These are phyloP conservation scores for Cebus imitator DNA, from an alignment of 2,113 vertebrate genomes.

Conservation along the genomic window DNA sequence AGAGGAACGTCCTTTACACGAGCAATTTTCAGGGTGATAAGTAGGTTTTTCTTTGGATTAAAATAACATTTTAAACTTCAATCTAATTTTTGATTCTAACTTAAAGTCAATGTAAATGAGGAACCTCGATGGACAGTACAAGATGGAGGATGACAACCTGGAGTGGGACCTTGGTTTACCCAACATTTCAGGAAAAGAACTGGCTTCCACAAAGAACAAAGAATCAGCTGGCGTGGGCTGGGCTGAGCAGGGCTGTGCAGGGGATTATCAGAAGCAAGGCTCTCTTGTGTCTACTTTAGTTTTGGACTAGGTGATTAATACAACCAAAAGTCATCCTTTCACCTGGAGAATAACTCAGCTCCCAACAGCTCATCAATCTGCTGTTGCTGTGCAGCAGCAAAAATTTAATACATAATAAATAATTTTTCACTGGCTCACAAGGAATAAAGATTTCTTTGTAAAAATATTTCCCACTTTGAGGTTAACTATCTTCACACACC, in stretches of 20 bases:
- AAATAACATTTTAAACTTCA: not conserved
- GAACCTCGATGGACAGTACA: not conserved
- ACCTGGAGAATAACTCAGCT: conserved; percentile 28
- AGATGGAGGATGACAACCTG: not conserved
- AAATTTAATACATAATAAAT: conserved; percentile 63
- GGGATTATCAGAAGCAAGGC: not conserved
- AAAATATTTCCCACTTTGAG: conserved; percentile 36
- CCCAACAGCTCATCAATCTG: conserved; percentile 49
- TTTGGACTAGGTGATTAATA: not conserved
- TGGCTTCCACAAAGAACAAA: not conserved
- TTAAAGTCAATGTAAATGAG: not conserved
- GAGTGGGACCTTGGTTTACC: not conserved
- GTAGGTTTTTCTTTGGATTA: not conserved
- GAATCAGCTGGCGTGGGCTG: not conserved
- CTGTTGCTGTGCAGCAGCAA: conserved; percentile 44
- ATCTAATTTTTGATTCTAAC: not conserved
- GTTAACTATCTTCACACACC: not conserved
- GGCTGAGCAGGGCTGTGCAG: no score
- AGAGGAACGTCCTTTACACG: not conserved
- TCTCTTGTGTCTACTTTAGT: not conserved
- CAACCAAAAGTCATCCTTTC: conserved; percentile 28
- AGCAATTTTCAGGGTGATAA: not conserved
- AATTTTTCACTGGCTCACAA: conserved; percentile 27
- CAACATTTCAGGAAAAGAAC: fast-evolving
- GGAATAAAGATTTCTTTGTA: conserved; percentile 38